Evolutionary conservation across 2,888 invertebrate genomes (phyloP), one percentile per base, ranked within the genome.

Genomic region (Empis stercorea): DNA sequence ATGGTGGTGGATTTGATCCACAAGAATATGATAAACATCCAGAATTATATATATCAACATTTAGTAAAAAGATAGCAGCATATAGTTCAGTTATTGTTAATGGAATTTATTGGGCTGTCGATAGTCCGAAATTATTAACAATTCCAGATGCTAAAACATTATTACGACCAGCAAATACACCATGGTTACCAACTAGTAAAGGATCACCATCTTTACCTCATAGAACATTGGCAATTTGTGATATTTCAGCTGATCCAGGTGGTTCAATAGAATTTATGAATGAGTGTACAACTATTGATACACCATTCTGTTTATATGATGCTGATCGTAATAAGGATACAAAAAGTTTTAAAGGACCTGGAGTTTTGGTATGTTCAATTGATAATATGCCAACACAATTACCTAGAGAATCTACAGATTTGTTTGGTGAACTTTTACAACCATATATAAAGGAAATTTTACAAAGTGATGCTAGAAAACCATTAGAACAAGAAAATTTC

Each of bases 351-450:
- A 89, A 87, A 66, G 96, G 96, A 0, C 87, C 93, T 0, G 99
- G 99, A 16, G 95, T 99, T 2, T 71, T 99, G 45, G 96, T 99
- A n/a, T 99, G 99, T 64, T 96, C 96, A 14, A 99, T 99, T 56
- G 99, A 99, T 70, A 99, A 99, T 70, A 99, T 99, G 99, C 99
- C 99, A 1, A 99, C 99, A 0, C 99, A 99, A 66, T 73, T 99
- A 52, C 99, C 99, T 0, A 76, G 89, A 40, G 99, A 99, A 65
- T 84, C 97, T 3, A 99, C 99, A 0, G 96, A 97, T 62, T 91
- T 94, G 69, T 99, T 99, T 66, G 99, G 99, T 0, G 89, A 93
- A 57, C 74, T 96, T 1, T 73, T 99, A 27, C 78, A 80, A 52
- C 97, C 99, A 0, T 93, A 88, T 62, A 79, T 91, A 1, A 73